Evolutionary conservation across 2,888 invertebrate genomes (phyloP).

Genomic region (Drosophila nigricruria): DNA sequence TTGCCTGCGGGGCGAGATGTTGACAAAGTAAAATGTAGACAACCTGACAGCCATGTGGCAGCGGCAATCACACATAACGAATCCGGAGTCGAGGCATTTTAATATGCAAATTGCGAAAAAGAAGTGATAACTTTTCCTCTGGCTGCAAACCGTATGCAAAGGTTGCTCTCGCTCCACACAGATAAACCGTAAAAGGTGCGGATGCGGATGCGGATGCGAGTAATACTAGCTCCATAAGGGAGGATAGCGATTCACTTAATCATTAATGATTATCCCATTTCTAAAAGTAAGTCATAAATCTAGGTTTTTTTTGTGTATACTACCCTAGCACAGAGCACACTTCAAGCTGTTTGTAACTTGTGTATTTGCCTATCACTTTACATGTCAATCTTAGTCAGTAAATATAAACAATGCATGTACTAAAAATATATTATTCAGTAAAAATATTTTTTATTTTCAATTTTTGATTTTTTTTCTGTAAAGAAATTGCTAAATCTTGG

Average conservation of each 20-base stretch:
- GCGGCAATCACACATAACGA: conserved; percentile 70
- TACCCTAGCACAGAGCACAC: neutral
- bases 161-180: conserved; percentile 26
- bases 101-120: conserved; percentile 73
- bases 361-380: neutral
- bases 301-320: conserved; percentile 2
- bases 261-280: conserved; percentile 63
- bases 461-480: neutral
- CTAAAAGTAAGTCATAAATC: conserved; percentile 45
- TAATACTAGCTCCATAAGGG: conserved; percentile 1
- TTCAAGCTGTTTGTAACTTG: conserved; percentile 19
- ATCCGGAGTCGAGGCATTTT: conserved; percentile 53
- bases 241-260: conserved; percentile 47
- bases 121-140: conserved; percentile 55
- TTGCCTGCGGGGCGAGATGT: conserved; percentile 18
- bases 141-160: conserved; percentile 13
- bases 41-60: conserved; percentile 61
- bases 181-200: conserved; percentile 33
- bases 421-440: neutral
- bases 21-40: conserved; percentile 73
- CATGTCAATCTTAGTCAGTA: neutral
- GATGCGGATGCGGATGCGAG: conserved; percentile 21
- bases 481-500: neutral
- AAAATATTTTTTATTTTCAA: neutral
- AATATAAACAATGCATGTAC: neutral